Percentiles rank a stretch among this genome's conserved stretches.
These are phyloP conservation scores for Alethe diademata DNA, from an alignment of 2,113 vertebrate species.

Conservation along the genomic window DNA sequence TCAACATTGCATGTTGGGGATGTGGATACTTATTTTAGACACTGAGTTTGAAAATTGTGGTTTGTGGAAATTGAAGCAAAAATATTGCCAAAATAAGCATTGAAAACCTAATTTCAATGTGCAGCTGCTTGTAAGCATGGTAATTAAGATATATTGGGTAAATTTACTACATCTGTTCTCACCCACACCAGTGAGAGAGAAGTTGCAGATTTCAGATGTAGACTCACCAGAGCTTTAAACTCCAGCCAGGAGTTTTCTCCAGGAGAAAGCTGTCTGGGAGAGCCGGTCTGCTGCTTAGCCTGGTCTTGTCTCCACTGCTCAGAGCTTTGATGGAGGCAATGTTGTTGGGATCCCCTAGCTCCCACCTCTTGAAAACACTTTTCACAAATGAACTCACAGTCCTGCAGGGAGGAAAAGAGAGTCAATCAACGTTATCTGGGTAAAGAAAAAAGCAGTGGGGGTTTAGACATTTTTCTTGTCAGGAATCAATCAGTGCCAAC, in stretches of 20 bases:
- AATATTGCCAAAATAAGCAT: conserved; percentile 62
- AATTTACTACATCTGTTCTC: conserved; percentile 36
- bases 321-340: neutral
- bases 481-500: neutral
- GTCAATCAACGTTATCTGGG: neutral
- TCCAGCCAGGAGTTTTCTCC: neutral
- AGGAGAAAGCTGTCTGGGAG: neutral
- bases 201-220: conserved; percentile 11
- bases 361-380: neutral
- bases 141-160: conserved; percentile 39
- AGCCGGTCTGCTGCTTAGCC: neutral
- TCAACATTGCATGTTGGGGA: neutral
- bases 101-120: conserved; percentile 38
- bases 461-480: neutral
- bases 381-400: neutral
- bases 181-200: neutral
- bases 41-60: conserved; percentile 15
- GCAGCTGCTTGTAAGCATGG: conserved; percentile 48
- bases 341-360: neutral
- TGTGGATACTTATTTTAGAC: conserved; percentile 26
- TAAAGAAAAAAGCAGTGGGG: neutral
- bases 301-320: neutral
- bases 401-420: neutral
- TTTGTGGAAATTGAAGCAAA: conserved; percentile 51
- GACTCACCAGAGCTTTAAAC: conserved; percentile 15